Evolutionary conservation across 2,113 vertebrate genomes (phyloP), one percentile per base, ranked within the genome.

Genomic region (Macaca fascicularis): DNA sequence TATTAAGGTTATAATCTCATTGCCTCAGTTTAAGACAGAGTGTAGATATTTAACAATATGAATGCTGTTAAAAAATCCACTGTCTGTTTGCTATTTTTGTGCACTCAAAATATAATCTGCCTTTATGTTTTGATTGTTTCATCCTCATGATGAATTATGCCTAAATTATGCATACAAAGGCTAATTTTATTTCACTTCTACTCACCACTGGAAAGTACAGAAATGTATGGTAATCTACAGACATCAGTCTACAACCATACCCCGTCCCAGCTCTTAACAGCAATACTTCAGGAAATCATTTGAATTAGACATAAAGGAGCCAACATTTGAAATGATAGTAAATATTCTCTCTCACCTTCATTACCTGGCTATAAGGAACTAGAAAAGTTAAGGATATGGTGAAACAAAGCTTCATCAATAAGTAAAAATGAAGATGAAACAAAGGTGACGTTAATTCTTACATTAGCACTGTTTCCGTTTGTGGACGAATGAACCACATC

Each of bases 1-100:
- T 96, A 94, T 97, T 96, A 94, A 92, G 55, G 43, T 89, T 96
- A 35, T 97, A 98, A 98, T 93, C 96, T 98, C 81, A 85, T 97
- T 98, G 80, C 90, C 91, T 98, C 52, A 82, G 30, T 17, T 40
- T 93, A 17, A 95, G 82, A 94, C 59, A 97, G 76, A 88, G 35
- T 64, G 43, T 59, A 97, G 72, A 97, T 96, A 97, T 96, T 93
- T 50, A 76, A 69, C 90, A 79, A 91, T 95, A 88, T 57, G 72
- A 20, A 81, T 93, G 30, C 70, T 94, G 82, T 96, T 88, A 90
- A 97, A 90, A 92, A 92, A 40, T 38, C 32, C 19, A 52, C 52
- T 82, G 81, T 81, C 59, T 89, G 48, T 76, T 82, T 89, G 52
- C 64, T 90, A 69, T 67, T 97, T 97, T 89, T 67, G 23, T 69